phyloP scores from a whole-genome alignment of 2,797 vertebrate genomes.

The Potorous gilbertii region DNA sequence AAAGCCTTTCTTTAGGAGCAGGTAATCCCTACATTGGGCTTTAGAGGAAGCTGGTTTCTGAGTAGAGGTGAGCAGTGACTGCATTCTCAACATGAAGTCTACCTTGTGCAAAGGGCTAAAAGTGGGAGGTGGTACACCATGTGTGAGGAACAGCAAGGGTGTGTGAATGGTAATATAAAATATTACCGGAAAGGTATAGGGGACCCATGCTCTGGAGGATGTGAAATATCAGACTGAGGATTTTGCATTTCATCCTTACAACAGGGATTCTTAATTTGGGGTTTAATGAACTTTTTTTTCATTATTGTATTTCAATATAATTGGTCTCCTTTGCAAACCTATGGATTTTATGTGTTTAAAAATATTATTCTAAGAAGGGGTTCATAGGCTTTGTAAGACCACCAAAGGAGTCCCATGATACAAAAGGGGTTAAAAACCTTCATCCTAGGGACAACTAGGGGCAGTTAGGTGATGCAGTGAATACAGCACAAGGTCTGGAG shows the following conservation, averaged over 20 bases:
- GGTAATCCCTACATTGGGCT: not conserved
- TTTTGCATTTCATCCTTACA: not conserved
- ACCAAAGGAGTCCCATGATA: not conserved
- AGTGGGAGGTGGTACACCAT: not conserved
- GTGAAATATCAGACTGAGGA: not conserved
- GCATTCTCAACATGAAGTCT: not conserved
- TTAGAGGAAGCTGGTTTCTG: not conserved
- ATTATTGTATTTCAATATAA: not conserved
- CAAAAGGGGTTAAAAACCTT: not conserved
- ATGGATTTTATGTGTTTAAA: not conserved
- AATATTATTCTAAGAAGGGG: not conserved
- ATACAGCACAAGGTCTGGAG: no score
- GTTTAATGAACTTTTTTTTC: not conserved
- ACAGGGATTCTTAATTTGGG: not conserved
- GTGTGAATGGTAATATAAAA: not conserved
- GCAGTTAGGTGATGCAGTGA: no score
- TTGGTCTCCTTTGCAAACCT: not conserved
- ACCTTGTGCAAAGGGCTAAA: not conserved
- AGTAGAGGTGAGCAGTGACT: not conserved
- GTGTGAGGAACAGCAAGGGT: not conserved
- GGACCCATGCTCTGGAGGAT: not conserved
- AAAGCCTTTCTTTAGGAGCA: not conserved
- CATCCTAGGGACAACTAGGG: no score
- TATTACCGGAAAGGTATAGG: not conserved
- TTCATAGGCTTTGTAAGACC: not conserved